phyloP scores from a whole-genome alignment of 2,113 vertebrate genomes.

The Anthoscopus minutus region DNA sequence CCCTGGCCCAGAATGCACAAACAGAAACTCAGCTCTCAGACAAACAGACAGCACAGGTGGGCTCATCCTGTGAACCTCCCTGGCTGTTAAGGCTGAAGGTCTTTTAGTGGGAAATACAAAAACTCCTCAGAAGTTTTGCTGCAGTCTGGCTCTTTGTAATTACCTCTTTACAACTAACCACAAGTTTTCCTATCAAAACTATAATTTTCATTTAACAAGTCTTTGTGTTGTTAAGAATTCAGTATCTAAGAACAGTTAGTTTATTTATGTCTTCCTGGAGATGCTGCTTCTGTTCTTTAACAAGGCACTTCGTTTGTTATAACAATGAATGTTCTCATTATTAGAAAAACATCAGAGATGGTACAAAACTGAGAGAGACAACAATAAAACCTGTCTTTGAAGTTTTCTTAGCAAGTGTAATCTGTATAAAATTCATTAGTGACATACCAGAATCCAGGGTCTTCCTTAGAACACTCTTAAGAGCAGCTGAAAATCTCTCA shows the following conservation, averaged over 20 bases:
- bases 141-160: not conserved
- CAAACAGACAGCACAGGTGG: not conserved
- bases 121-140: not conserved
- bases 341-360: not conserved
- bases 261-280: not conserved
- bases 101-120: not conserved
- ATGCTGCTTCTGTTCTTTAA: not conserved
- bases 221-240: not conserved
- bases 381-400: not conserved
- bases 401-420: not conserved
- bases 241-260: not conserved
- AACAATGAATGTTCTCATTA: not conserved
- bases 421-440: not conserved
- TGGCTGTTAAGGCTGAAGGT: not conserved
- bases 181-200: not conserved
- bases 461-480: not conserved
- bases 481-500: not conserved
- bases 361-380: not conserved
- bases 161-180: not conserved
- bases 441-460: not conserved
- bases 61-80: not conserved
- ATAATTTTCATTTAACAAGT: not conserved
- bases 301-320: not conserved
- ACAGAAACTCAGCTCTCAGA: not conserved
- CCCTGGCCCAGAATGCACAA: not conserved